Evolutionary conservation across 2,113 vertebrate species (phyloP), one percentile per base, ranked within the genome.

Genomic region (Prochilodus magdalenae): DNA sequence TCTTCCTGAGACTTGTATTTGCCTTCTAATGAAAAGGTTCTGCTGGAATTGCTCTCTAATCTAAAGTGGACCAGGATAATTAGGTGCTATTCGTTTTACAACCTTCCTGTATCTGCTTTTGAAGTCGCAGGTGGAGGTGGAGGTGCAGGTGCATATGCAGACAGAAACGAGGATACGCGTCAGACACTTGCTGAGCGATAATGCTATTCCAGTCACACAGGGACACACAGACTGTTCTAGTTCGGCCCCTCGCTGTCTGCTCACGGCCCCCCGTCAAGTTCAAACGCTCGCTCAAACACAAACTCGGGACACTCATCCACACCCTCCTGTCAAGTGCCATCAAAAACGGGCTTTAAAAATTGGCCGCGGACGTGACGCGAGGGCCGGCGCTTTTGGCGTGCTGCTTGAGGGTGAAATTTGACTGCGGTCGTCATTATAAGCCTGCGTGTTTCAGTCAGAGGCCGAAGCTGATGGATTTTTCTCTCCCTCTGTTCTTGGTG

Each of bases 191-290:
- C 20, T 51, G 27, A 71, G 77, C 29, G 18, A 29, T 80, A 77
- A 81, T 84, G 29, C 70, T 77, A 80, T 83, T 86, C 85, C 74
- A 77, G 85, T 83, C 85, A 83, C 78, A 77, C 51, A 49, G 51
- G 29, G 44, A 29, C 47, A 53, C 57, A 63, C 79, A 72, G 47
- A 26, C 69, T 76, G 29, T 8, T n/a, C 29, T 8, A 5, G 44
- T 20, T 47, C 44, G 44, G 63, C 71, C 73, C 40, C 79, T 8
- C 69, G 63, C 80, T 85, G 80, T 80, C 65, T 74, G 30, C 47
- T 55, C 53, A 8, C 49, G 77, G 62, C 40, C 59, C 51, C 84
- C 81, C 66, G 74, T 72, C 65, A 83, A 69, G 72, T 86, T 80
- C 81, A 86, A 83, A 86, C 77, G 73, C 71, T 16, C 29, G 0